phyloP scores from a whole-genome alignment of 2,113 vertebrate species.

The Serinus canaria region DNA sequence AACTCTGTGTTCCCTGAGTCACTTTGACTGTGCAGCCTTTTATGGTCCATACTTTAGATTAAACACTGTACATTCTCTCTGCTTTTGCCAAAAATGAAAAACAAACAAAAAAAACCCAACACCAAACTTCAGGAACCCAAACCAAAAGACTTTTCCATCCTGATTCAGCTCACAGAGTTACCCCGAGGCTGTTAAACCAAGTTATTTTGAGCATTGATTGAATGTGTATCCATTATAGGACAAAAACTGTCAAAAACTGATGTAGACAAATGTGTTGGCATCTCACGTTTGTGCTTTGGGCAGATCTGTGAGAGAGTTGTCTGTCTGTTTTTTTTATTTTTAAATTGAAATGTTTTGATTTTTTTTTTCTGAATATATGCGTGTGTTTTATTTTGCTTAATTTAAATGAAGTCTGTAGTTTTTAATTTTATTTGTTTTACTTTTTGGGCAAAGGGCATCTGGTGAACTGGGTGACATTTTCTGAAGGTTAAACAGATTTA shows the following conservation, averaged over 20 bases:
- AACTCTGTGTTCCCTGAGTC: background rate
- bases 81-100: constrained; percentile 45
- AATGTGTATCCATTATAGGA: constrained; percentile 25
- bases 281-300: constrained; percentile 52
- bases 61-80: background rate
- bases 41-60: background rate
- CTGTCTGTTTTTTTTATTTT: background rate
- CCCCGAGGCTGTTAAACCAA: background rate
- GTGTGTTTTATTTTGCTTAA: constrained; percentile 63
- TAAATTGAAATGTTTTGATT: constrained; percentile 53
- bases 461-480: constrained; percentile 32
- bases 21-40: background rate
- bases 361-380: background rate
- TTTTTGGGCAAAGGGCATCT: constrained; percentile 41
- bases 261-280: constrained; percentile 38
- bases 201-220: background rate
- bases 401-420: constrained; percentile 63
- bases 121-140: background rate
- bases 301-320: constrained; percentile 53
- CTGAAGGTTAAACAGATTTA: constrained; percentile 52
- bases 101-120: background rate
- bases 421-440: constrained; percentile 44
- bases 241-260: constrained; percentile 29
- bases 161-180: background rate
- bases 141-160: background rate